Evolutionary conservation across 2,113 vertebrate species (phyloP), one percentile per base, ranked within the genome.

Genomic region (Garra rufa): DNA sequence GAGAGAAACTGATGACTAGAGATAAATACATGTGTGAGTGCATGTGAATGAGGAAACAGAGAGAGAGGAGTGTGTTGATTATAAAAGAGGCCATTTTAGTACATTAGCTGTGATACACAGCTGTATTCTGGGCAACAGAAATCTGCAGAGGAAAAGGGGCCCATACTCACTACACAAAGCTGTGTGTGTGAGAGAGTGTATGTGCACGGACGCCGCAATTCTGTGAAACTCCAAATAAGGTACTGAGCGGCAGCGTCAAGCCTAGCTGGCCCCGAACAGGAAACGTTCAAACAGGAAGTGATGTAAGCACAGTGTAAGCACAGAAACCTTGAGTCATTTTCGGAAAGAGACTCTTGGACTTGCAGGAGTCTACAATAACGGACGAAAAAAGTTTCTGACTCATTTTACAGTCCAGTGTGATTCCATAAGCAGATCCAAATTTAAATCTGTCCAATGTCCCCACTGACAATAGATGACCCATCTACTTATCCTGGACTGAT

Each of bases 171-270:
- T 46, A 34, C 61, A 81, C 78, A 81, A 88, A 55, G 85, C 61
- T 59, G 75, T 59, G 76, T 79, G 75, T 77, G 83, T 80, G 76
- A 55, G 83, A 55, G 83, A 26, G 70, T 34, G 82, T 77, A 67
- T 79, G 65, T 74, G 84, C 14, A 28, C 17, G 46, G 88, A 89
- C 85, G 19, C 81, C 88, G 85, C 89, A 46, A 73, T 92, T 91
- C 92, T 92, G 86, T 93, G 94, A 93, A 94, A 95, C 92, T 92
- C 97, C 97, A 96, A 97, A 98, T 98, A 99, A 97, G 98, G 97
- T 88, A 83, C 90, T 74, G 86, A 71, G 85, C 91, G 86, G 88
- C 69, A 73, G 84, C 89, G 15, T 28, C 81, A 92, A 90, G 87
- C 52, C 30, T 59, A 55, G 57, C 76, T 55, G 76, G 83, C 65